Percentiles rank a stretch among this genome's conserved stretches.
These are phyloP conservation scores for Hemaris fuciformis DNA, from an alignment of 2,888 invertebrate genomes.

Conservation along the genomic window DNA sequence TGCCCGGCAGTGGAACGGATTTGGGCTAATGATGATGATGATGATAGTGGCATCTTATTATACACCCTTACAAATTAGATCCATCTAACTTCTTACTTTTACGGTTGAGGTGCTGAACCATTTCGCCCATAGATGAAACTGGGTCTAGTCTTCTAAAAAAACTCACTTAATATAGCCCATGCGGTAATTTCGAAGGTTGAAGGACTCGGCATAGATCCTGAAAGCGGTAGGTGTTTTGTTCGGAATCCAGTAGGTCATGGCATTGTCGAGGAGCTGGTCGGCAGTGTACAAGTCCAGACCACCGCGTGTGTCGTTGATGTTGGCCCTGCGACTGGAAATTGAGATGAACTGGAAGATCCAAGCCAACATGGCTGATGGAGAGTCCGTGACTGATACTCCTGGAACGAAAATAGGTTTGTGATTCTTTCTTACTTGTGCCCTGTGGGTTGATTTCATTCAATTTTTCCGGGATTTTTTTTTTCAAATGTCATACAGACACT, in stretches of 20 bases:
- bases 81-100: no score
- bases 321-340: neutral
- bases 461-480: no score
- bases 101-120: no score
- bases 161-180: neutral
- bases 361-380: neutral
- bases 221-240: neutral
- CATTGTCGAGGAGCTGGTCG: neutral
- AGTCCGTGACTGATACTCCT: neutral
- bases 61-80: no score
- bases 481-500: no score
- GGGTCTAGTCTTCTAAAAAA: neutral
- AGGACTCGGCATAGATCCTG: neutral
- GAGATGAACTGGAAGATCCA: constrained; percentile 6
- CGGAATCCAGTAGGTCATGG: neutral
- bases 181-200: neutral
- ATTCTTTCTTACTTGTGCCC: no score
- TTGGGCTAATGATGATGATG: no score
- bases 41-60: no score
- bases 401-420: no score
- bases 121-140: no score
- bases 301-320: neutral
- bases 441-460: no score
- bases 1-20: no score
- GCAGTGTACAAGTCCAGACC: neutral